Evolutionary conservation across 2,113 vertebrate genomes (phyloP), one percentile per base, ranked within the genome.

Genomic region (Recurvirostra avosetta): DNA sequence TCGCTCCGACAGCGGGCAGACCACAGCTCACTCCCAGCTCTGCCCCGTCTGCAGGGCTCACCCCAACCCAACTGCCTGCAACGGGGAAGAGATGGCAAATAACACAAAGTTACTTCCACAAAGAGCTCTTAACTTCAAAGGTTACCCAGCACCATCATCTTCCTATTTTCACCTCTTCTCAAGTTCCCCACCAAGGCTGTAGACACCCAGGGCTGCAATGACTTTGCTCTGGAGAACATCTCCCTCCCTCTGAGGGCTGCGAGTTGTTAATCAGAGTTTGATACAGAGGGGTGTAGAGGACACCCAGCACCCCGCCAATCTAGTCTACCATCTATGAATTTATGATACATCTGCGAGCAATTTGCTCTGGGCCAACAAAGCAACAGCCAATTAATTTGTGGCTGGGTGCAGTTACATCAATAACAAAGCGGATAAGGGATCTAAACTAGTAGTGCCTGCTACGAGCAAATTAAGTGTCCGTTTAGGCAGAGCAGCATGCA

Each of bases 1-100:
- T 74, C 0, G 0, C 38, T 55, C 38, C 2, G 2, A 16, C 29
- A 52, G 71, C 8, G 0, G 53, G 8, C 12, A 61, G 32, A 53
- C 58, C 49, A 4, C 5, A 2, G 22, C 29, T 56, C 14, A 4
- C 41, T 6, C 53, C 30, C 38, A n/a, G 41, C n/a, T 59, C 68
- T 38, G 49, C 21, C 49, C 19, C 4, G 19, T 19, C 45, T 47
- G 14, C 32, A 8, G 59, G 25, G 27, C 32, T 81, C 45, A 26
- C 16, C 65, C 27, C 30, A 29, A 10, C 21, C 38, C 36, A 41
- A 1, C 23, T 3, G 38, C 15, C 2, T 1, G 16, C 40, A n/a
- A 34, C 5, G 3, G 19, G n/a, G 15, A 61, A 5, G 56, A 66
- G 71, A 43, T 9, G 15, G 18, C 67, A 84, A 70, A 50, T 1